Evolutionary conservation across 2,797 vertebrate species (phyloP).

Genomic region (Phaenicophaeus curvirostris): DNA sequence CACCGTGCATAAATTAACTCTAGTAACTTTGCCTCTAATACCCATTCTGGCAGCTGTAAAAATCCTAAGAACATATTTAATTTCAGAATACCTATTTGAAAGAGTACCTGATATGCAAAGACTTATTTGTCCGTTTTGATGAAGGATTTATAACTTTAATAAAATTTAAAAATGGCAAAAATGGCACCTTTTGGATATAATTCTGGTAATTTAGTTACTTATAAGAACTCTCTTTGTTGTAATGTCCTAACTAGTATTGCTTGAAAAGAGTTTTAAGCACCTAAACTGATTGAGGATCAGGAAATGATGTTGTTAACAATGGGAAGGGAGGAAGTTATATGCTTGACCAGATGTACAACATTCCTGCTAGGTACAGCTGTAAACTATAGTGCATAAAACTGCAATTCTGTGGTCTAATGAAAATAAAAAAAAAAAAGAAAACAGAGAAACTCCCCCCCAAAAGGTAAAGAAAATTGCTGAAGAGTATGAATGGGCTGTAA

Average conservation of each 20-base stretch:
- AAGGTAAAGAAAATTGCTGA: background rate
- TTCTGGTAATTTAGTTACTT: background rate
- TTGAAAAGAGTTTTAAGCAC: background rate
- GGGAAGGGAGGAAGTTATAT: background rate
- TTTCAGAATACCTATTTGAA: background rate
- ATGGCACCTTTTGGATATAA: background rate
- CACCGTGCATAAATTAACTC: background rate
- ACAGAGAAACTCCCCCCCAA: background rate
- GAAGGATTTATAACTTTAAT: background rate
- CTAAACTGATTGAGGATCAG: background rate
- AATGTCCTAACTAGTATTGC: background rate
- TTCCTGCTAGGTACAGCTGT: background rate
- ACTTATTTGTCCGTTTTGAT: background rate
- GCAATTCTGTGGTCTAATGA: background rate
- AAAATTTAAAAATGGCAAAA: background rate
- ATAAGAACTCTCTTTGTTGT: background rate
- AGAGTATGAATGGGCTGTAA: background rate
- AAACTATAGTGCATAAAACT: background rate
- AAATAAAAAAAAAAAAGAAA: too few species aligned
- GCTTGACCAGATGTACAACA: background rate
- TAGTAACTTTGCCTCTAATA: background rate
- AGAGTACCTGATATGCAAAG: background rate
- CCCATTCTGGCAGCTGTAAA: background rate
- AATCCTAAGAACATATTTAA: background rate
- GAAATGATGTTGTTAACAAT: background rate